These are phyloP conservation scores for Thaumatotibia leucotreta DNA, from an alignment of 1,140 invertebrate genomes.

Conservation along the genomic window DNA sequence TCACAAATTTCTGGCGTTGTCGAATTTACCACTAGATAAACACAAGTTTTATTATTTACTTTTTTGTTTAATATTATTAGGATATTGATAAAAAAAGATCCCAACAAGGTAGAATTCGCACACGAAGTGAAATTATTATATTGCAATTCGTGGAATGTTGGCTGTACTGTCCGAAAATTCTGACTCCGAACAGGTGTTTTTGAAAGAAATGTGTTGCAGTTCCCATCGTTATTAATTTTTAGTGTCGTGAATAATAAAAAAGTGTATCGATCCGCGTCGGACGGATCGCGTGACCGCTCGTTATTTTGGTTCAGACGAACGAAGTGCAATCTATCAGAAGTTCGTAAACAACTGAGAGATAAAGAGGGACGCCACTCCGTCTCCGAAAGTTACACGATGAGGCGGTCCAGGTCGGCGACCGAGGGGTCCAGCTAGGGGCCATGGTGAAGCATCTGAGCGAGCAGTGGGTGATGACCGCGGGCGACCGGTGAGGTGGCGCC, in stretches of 20 bases:
- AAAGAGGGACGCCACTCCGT: conserved; percentile 37
- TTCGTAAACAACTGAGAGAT: conserved; percentile 18
- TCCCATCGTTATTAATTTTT: conserved; percentile 72
- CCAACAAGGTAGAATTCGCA: background rate
- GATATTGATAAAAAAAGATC: background rate
- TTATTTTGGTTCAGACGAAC: background rate
- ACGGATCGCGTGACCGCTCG: conserved; percentile 3
- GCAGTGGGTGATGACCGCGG: conserved; percentile 12
- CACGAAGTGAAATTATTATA: conserved; percentile 27
- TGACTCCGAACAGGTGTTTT: conserved; percentile 69
- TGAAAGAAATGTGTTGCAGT: conserved; percentile 68
- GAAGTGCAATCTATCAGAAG: conserved; percentile 12
- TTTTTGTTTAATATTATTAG: conserved; percentile 26
- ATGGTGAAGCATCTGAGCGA: conserved; percentile 16
- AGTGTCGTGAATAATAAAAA: conserved; percentile 66
- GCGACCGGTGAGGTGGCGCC: conserved; percentile 44
- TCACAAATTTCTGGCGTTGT: conserved; percentile 66
- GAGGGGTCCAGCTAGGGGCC: conserved; percentile 23
- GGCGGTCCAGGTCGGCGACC: background rate
- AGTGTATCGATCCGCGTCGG: conserved; percentile 56
- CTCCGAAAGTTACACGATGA: background rate
- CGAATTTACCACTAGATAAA: conserved; percentile 58
- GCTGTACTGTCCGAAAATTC: conserved; percentile 52
- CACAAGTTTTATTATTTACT: conserved; percentile 47
- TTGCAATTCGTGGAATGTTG: conserved; percentile 31